These are phyloP conservation scores for Anthrax anthrax DNA, from an alignment of 2,888 invertebrate species.

Conservation along the genomic window DNA sequence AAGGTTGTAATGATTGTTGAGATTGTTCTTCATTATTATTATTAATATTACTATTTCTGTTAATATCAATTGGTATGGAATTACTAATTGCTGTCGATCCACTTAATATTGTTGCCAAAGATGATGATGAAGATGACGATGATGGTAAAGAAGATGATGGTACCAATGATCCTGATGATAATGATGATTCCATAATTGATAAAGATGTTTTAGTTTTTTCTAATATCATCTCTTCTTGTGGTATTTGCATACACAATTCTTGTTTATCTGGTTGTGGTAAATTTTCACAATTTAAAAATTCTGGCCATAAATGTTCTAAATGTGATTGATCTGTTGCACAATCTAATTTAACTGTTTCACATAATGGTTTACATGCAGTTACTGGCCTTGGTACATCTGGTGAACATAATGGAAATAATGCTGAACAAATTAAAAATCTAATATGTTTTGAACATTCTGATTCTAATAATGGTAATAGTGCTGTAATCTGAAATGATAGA, in stretches of 20 bases:
- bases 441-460: constrained; percentile 69
- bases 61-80: too few species aligned
- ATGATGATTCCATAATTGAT: not conserved
- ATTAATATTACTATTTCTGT: too few species aligned
- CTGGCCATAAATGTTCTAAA: constrained; percentile 54
- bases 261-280: constrained; percentile 60
- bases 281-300: constrained; percentile 59
- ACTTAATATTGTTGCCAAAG: not conserved
- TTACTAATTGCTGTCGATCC: too few species aligned
- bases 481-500: constrained; percentile 47
- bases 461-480: constrained; percentile 57
- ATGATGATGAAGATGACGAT: not conserved
- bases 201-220: constrained; percentile 1
- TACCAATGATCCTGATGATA: not conserved
- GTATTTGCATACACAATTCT: constrained; percentile 63
- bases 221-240: constrained; percentile 18
- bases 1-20: not conserved
- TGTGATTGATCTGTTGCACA: constrained; percentile 48
- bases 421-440: constrained; percentile 76
- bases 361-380: constrained; percentile 73
- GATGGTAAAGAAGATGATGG: not conserved
- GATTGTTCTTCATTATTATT: too few species aligned
- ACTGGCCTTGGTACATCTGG: constrained; percentile 73
- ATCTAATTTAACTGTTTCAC: constrained; percentile 58
- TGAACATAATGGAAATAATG: constrained; percentile 83